phyloP scores from a whole-genome alignment of 2,113 vertebrate species.

The Nestor notabilis region DNA sequence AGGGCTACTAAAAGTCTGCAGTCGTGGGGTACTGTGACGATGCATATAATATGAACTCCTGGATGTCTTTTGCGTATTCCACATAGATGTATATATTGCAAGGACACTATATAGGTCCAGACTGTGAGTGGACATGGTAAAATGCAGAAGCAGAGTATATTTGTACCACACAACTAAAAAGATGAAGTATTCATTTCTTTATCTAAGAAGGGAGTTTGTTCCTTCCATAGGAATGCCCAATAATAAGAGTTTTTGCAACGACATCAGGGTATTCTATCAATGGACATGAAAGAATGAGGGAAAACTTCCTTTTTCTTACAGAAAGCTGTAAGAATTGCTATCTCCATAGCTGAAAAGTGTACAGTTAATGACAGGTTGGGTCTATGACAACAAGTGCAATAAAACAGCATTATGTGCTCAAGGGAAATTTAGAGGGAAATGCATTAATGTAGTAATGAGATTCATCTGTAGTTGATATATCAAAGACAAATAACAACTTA shows the following conservation, averaged over 20 bases:
- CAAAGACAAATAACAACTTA: slow-evolving; percentile 45
- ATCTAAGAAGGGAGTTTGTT: background rate
- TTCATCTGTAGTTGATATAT: slow-evolving; percentile 44
- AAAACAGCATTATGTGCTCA: background rate
- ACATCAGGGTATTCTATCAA: background rate
- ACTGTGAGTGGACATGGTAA: background rate
- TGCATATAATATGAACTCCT: background rate
- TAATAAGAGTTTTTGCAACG: background rate
- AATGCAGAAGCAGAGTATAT: background rate
- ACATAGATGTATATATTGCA: background rate
- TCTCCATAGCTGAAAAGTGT: background rate
- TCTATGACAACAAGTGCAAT: background rate
- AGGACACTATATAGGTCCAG: background rate
- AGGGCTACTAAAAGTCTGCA: background rate
- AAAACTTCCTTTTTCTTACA: background rate
- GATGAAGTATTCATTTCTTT: background rate
- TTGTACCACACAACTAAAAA: background rate
- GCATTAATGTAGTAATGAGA: slow-evolving; percentile 32
- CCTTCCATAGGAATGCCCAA: background rate
- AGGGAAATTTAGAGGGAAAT: background rate
- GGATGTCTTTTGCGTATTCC: background rate
- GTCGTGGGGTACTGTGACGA: background rate
- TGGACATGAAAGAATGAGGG: background rate
- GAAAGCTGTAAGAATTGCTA: background rate
- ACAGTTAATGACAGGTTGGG: background rate